Percentiles rank a stretch among this genome's conserved stretches.
These are phyloP conservation scores for Nomada fabriciana DNA, from an alignment of 2,888 invertebrate species.

Conservation along the genomic window DNA sequence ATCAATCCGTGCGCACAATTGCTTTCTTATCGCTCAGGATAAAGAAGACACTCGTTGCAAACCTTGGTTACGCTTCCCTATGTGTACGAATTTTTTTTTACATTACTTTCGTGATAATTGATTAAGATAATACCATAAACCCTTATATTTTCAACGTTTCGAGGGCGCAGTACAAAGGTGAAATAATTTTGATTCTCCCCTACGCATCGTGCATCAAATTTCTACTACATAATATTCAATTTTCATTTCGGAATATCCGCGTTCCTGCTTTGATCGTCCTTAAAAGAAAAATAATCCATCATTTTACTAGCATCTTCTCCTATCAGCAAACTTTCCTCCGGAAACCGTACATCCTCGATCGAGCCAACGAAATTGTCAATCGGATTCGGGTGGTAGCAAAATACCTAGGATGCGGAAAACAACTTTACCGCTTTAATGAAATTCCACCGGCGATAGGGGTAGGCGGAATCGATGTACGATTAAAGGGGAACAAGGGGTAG, in stretches of 20 bases:
- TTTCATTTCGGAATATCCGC: neutral
- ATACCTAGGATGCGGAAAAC: neutral
- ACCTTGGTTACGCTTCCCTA: constrained; percentile 15
- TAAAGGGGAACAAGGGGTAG: neutral
- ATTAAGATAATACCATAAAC: constrained; percentile 45
- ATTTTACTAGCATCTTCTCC: neutral
- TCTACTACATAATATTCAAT: neutral
- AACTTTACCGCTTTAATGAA: constrained; percentile 4
- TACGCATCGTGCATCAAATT: neutral
- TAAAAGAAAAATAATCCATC: constrained; percentile 14
- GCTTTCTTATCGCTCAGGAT: constrained; percentile 53
- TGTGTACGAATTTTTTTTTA: constrained; percentile 32
- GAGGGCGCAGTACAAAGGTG: neutral
- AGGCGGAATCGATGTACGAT: neutral
- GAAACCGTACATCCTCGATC: constrained; percentile 13
- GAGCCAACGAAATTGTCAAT: constrained; percentile 3
- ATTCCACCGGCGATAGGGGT: neutral
- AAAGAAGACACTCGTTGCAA: constrained; percentile 27
- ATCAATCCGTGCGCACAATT: constrained; percentile 23
- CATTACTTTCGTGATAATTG: constrained; percentile 52
- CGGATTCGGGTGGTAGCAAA: neutral
- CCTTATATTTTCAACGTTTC: constrained; percentile 40
- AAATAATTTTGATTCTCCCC: neutral
- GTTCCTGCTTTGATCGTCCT: no score
- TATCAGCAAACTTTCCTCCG: neutral